Evolutionary conservation across 2,888 invertebrate genomes (phyloP).

Genomic region (Hirudinaria manillensis): DNA sequence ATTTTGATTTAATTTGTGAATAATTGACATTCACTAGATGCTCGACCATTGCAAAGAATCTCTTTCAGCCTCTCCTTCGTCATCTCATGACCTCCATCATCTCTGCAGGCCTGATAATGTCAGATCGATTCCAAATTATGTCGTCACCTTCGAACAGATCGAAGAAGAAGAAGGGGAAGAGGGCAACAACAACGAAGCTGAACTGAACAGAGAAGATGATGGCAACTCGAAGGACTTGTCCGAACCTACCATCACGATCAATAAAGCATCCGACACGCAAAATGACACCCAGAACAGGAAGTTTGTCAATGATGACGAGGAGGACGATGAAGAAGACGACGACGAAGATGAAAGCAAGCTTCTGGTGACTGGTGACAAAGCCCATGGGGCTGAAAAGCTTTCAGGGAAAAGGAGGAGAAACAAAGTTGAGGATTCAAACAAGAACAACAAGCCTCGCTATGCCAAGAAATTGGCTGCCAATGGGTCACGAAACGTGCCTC

Average conservation of each 20-base stretch:
- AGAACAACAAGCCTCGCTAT: neutral
- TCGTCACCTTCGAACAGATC: constrained; percentile 16
- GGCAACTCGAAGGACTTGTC: neutral
- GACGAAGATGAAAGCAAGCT: constrained; percentile 15
- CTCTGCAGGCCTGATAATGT: too few relatives aligned
- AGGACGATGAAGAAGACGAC: constrained; percentile 17
- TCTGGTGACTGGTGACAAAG: constrained; percentile 4
- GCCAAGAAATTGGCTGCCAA: too few relatives aligned
- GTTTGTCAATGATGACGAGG: neutral
- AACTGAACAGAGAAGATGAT: constrained; percentile 14
- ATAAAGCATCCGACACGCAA: too few relatives aligned
- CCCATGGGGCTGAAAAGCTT: neutral
- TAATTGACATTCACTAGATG: too few relatives aligned
- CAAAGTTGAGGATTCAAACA: neutral
- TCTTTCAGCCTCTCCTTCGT: too few relatives aligned
- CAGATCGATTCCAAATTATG: constrained; percentile 2
- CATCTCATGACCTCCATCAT: too few relatives aligned
- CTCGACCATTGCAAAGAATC: too few relatives aligned
- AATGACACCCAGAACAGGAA: neutral
- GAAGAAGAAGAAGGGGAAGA: constrained; percentile 19
- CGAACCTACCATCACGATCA: neutral
- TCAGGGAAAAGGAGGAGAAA: neutral
- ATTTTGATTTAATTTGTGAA: too few relatives aligned
- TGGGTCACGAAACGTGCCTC: too few relatives aligned
- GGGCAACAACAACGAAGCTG: constrained; percentile 5